Percentiles rank a stretch among this genome's conserved stretches.
These are phyloP conservation scores for Apotomis turbidana DNA, from an alignment of 2,888 invertebrate genomes.

Conservation along the genomic window DNA sequence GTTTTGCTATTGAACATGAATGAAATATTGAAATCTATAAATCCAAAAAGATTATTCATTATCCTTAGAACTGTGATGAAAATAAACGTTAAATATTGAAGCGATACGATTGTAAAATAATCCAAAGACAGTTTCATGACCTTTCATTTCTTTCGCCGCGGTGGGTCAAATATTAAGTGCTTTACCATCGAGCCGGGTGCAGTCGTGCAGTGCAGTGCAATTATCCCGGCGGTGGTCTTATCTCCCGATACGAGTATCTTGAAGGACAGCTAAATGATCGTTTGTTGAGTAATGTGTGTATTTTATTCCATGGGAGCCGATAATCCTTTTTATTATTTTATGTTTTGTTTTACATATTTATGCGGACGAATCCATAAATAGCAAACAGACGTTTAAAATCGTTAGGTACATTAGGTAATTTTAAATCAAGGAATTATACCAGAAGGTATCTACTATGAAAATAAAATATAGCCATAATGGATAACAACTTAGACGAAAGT, in stretches of 20 bases:
- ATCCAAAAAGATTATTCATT: too few relatives aligned
- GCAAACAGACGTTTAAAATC: too few relatives aligned
- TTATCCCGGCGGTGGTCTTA: constrained; percentile 38
- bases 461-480: too few relatives aligned
- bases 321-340: background rate
- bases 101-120: background rate
- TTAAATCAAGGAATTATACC: too few relatives aligned
- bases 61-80: background rate
- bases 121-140: constrained; percentile 8
- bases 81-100: background rate
- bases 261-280: constrained; percentile 36
- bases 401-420: too few relatives aligned
- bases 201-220: constrained; percentile 34
- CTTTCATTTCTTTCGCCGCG: constrained; percentile 25
- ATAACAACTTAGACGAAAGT: too few relatives aligned
- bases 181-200: constrained; percentile 19
- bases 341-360: background rate
- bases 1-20: too few relatives aligned
- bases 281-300: background rate
- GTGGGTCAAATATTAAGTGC: constrained; percentile 26
- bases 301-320: constrained; percentile 10
- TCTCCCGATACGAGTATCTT: constrained; percentile 25
- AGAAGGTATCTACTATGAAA: too few relatives aligned
- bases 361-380: background rate
- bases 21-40: too few relatives aligned